Evolutionary conservation across 2,888 invertebrate genomes (phyloP).

Genomic region (Drosophila affinis): DNA sequence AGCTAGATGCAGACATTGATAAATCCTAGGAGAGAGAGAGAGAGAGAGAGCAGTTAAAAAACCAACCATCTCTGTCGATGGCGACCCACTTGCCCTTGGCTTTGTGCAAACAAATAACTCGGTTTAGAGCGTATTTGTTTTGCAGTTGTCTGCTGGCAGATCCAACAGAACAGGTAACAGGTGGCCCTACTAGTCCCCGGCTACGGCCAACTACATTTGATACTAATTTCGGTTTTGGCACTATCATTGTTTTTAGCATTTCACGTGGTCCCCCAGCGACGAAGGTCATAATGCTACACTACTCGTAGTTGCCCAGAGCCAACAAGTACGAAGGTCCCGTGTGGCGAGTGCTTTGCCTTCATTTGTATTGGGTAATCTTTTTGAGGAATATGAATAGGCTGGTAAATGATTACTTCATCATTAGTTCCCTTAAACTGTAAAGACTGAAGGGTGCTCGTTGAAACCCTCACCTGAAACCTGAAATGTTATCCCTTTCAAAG

Average conservation of each 20-base stretch:
- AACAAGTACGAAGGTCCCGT: not conserved
- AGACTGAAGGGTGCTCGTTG: not conserved
- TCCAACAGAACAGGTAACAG: slow-evolving; percentile 19
- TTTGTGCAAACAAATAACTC: not conserved
- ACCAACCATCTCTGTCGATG: not conserved
- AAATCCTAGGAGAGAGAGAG: not conserved
- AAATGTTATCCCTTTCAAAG: not conserved
- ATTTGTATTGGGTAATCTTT: not conserved
- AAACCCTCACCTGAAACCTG: not conserved
- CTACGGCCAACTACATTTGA: slow-evolving; percentile 49
- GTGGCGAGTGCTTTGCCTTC: not conserved
- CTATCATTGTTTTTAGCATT: slow-evolving; percentile 59
- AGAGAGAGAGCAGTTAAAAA: too few relatives aligned
- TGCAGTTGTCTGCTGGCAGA: not conserved
- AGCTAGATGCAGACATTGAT: not conserved
- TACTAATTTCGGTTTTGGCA: slow-evolving; percentile 50
- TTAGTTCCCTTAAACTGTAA: not conserved
- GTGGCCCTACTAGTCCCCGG: slow-evolving; percentile 17
- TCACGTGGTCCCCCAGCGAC: slow-evolving; percentile 28
- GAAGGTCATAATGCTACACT: slow-evolving; percentile 41
- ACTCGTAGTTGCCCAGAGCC: slow-evolving; percentile 38
- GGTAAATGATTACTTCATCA: not conserved
- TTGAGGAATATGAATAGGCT: not conserved
- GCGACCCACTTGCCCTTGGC: not conserved
- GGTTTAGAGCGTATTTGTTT: slow-evolving; percentile 4